Conservation (phyloP, 2,113 vertebrate genomes). For the Eleginops maclovinus region DNA sequence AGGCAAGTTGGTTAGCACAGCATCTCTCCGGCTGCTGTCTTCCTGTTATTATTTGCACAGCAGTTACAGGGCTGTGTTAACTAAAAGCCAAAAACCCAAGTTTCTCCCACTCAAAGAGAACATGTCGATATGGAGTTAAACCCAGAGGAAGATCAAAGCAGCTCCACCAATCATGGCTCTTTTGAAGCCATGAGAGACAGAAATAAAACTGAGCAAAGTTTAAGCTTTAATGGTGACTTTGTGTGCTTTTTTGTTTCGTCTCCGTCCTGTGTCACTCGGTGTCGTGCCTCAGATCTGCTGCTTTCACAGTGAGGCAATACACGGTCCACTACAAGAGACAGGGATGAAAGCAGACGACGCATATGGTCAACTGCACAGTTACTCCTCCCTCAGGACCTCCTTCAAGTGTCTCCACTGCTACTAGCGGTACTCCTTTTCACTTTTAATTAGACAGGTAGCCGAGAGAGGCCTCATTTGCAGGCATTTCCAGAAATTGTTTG, state of each 20-base stretch:
- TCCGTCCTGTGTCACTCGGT: slow-evolving; percentile 15
- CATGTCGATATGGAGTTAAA: neutral
- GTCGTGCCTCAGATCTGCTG: slow-evolving; percentile 22
- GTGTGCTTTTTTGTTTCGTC: neutral
- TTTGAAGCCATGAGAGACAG: slow-evolving; percentile 34
- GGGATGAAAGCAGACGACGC: slow-evolving; percentile 44
- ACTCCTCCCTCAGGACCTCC: slow-evolving; percentile 34
- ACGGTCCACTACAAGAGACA: neutral
- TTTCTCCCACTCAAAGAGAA: slow-evolving; percentile 5
- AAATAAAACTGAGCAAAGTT: slow-evolving; percentile 41
- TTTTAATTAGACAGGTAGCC: slow-evolving; percentile 55
- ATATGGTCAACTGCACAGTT: slow-evolving; percentile 51
- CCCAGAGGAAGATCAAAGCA: slow-evolving; percentile 38
- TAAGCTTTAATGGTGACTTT: slow-evolving; percentile 1
- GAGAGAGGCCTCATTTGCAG: slow-evolving; percentile 42
- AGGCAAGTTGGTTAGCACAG: too few relatives aligned
- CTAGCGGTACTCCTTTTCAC: neutral
- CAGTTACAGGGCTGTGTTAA: neutral
- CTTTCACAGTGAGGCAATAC: slow-evolving; percentile 7
- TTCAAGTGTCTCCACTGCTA: neutral
- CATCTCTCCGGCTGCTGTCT: too few relatives aligned
- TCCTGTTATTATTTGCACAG: too few relatives aligned
- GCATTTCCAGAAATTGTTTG: slow-evolving; percentile 25
- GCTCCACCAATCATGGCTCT: neutral
- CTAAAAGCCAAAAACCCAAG: neutral